phyloP scores from a whole-genome alignment of 2,113 vertebrate genomes.

The Alouatta palliata region DNA sequence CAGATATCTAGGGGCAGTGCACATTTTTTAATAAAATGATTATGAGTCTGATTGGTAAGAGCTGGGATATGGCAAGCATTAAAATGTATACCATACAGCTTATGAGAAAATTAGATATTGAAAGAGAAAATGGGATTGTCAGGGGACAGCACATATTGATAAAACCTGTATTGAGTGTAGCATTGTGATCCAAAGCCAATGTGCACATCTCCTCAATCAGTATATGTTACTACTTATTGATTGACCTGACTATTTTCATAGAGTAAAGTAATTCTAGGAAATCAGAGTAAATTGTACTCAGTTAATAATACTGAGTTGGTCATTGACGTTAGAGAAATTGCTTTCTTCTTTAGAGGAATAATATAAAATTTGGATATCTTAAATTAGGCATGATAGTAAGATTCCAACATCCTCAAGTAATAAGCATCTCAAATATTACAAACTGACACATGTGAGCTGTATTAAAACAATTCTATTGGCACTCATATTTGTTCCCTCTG shows the following conservation, averaged over 20 bases:
- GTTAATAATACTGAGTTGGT: neutral
- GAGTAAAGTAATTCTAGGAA: neutral
- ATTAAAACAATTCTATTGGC: neutral
- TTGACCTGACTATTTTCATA: constrained; percentile 24
- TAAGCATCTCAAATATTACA: constrained; percentile 15
- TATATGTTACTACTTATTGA: constrained; percentile 1
- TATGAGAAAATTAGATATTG: constrained; percentile 40
- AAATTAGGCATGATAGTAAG: neutral
- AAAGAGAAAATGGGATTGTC: neutral
- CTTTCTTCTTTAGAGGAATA: neutral
- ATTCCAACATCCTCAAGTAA: constrained; percentile 6
- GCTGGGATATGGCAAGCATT: constrained; percentile 45
- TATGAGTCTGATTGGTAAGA: constrained; percentile 60
- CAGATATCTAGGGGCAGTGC: neutral
- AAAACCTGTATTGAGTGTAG: neutral
- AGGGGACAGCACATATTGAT: neutral
- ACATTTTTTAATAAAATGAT: constrained; percentile 54
- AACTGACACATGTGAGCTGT: neutral
- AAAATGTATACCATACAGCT: constrained; percentile 61
- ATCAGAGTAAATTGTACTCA: constrained; percentile 10
- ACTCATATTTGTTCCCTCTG: neutral
- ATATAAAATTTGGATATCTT: neutral
- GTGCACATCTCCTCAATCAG: constrained; percentile 6
- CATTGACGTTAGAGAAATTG: constrained; percentile 2
- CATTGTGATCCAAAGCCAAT: neutral